Evolutionary conservation across 1,140 invertebrate species (phyloP).

Genomic region (Daktulosphaira vitifoliae): DNA sequence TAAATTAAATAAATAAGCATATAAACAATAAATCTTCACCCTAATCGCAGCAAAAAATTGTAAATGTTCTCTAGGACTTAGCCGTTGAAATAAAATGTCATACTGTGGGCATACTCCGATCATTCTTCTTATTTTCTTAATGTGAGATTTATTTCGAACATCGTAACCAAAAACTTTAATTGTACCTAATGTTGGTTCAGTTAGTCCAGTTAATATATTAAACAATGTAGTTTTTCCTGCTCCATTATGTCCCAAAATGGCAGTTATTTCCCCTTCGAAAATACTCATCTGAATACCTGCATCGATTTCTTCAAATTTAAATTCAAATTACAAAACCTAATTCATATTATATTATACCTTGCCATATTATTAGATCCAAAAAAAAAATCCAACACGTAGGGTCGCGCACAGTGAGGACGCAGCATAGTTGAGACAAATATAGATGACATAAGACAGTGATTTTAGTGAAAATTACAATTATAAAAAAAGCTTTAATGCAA

Average conservation of each 20-base stretch:
- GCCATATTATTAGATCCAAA: too few species aligned
- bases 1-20: too few species aligned
- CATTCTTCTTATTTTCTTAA: slow-evolving; percentile 49
- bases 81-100: slow-evolving; percentile 77
- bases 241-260: slow-evolving; percentile 80
- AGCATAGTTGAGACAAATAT: too few species aligned
- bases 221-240: slow-evolving; percentile 80
- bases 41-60: slow-evolving; percentile 72
- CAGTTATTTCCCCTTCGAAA: slow-evolving; percentile 75
- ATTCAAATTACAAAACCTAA: not conserved
- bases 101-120: slow-evolving; percentile 88
- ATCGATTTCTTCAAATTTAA: too few species aligned
- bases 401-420: too few species aligned
- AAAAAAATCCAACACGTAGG: too few species aligned
- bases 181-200: slow-evolving; percentile 60
- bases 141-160: slow-evolving; percentile 46
- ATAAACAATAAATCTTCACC: slow-evolving; percentile 42
- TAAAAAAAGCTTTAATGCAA: too few species aligned
- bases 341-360: too few species aligned
- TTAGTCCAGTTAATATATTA: slow-evolving; percentile 76
- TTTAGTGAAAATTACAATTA: too few species aligned
- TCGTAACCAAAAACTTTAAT: slow-evolving; percentile 69
- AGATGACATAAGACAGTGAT: too few species aligned
- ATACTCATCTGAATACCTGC: slow-evolving; percentile 58
- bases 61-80: slow-evolving; percentile 79